These are phyloP conservation scores for Andrena camellia DNA, from an alignment of 2,888 invertebrate genomes.

Conservation along the genomic window DNA sequence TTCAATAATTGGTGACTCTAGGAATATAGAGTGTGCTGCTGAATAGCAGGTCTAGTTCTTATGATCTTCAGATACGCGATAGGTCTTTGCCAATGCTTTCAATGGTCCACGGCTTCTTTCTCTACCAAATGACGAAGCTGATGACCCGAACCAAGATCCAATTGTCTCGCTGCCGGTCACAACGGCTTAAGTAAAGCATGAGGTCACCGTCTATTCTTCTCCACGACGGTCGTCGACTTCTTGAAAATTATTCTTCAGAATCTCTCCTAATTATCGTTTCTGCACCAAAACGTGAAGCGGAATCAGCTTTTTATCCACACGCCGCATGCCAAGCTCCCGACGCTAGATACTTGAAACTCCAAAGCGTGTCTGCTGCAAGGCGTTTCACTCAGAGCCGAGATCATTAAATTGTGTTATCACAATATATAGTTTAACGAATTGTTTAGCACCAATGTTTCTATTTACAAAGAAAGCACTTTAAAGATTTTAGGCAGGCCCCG, in stretches of 20 bases:
- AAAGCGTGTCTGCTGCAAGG: background rate
- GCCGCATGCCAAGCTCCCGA: no score
- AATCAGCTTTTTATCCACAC: background rate
- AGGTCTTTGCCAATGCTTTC: constrained; percentile 16
- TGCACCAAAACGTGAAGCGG: background rate
- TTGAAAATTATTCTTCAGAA: constrained; percentile 63
- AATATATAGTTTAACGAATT: constrained; percentile 19
- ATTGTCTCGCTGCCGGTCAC: constrained; percentile 78
- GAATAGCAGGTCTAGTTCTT: background rate
- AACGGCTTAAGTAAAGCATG: constrained; percentile 79
- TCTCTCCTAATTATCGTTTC: constrained; percentile 16
- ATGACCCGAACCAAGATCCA: constrained; percentile 74
- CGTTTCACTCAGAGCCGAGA: constrained; percentile 25
- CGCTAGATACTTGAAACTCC: background rate
- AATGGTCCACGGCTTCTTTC: constrained; percentile 41
- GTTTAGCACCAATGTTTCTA: constrained; percentile 42
- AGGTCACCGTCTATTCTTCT: constrained; percentile 80
- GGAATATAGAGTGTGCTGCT: background rate
- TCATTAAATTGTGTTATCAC: constrained; percentile 40
- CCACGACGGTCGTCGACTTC: constrained; percentile 78
- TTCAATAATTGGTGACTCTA: background rate
- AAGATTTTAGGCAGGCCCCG: constrained; percentile 12
- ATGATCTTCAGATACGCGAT: background rate
- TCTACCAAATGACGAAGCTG: constrained; percentile 66
- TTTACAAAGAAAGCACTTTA: constrained; percentile 34